A percentile compares a stretch with the other conserved stretches of the same genome.
Evolutionary conservation across 2,797 vertebrate genomes (phyloP).

Genomic region (Rachycentron canadum): DNA sequence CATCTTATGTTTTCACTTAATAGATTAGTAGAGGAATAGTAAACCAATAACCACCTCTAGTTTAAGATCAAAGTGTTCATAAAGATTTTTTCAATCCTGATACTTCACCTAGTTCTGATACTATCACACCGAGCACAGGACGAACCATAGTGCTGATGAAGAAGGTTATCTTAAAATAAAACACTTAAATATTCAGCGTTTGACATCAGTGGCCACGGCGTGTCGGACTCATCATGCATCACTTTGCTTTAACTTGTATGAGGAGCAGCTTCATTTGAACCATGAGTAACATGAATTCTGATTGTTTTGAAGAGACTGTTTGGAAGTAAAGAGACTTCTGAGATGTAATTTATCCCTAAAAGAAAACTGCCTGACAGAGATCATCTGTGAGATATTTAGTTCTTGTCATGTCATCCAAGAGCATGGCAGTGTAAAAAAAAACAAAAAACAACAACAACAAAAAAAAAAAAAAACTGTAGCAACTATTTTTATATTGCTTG

Average conservation of each 20-base stretch:
- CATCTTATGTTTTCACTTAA: neutral
- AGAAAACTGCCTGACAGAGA: slow-evolving; percentile 55
- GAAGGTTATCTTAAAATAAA: slow-evolving; percentile 25
- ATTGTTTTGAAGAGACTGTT: slow-evolving; percentile 28
- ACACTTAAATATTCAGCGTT: slow-evolving; percentile 7
- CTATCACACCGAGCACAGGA: neutral
- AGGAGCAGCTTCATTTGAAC: slow-evolving; percentile 1
- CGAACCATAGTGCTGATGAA: neutral
- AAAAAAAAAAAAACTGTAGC: slow-evolving; percentile 61
- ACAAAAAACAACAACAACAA: slow-evolving; percentile 5
- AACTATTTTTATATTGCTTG: slow-evolving; percentile 85
- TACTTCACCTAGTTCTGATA: neutral
- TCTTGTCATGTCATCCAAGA: slow-evolving; percentile 61
- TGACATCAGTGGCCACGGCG: neutral
- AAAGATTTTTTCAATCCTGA: neutral
- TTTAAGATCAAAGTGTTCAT: slow-evolving; percentile 12
- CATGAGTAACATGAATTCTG: neutral
- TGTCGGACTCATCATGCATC: slow-evolving; percentile 18
- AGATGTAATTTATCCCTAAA: slow-evolving; percentile 48
- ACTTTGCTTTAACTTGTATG: slow-evolving; percentile 12
- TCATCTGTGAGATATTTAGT: slow-evolving; percentile 53
- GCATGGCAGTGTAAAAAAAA: slow-evolving; percentile 60
- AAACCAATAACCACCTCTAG: neutral
- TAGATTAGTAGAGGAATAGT: neutral
- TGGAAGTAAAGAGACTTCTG: slow-evolving; percentile 34